phyloP scores from a whole-genome alignment of 2,888 invertebrate genomes.

The Macrophya annulata region DNA sequence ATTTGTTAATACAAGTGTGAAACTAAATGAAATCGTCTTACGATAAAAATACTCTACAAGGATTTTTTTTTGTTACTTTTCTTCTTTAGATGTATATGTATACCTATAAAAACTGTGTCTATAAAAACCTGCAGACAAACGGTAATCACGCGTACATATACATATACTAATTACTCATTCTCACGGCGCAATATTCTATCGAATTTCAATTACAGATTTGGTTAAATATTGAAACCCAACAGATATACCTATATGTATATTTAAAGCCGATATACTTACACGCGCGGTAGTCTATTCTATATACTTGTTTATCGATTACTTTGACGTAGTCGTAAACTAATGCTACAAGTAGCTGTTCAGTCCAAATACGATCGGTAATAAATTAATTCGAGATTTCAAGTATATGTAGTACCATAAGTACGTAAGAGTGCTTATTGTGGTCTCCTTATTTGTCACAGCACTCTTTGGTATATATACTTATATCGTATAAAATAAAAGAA shows the following conservation, averaged over 20 bases:
- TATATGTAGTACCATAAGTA: background rate
- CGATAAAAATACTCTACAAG: background rate
- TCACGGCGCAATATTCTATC: background rate
- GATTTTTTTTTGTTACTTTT: background rate
- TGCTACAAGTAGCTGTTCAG: background rate
- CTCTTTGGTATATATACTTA: background rate
- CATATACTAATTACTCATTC: background rate
- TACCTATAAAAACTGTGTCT: background rate
- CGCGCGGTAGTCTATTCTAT: background rate
- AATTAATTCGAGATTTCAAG: constrained; percentile 15
- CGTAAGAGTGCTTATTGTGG: background rate
- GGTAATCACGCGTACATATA: background rate
- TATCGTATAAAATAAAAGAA: background rate
- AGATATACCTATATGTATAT: background rate
- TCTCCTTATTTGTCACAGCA: background rate
- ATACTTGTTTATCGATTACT: constrained; percentile 25
- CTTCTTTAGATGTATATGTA: no score
- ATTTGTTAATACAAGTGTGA: background rate
- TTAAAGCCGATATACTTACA: background rate
- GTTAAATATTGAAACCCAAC: constrained; percentile 4
- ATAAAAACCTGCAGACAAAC: background rate
- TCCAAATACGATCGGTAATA: background rate
- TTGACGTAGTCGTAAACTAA: background rate
- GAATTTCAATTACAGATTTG: background rate
- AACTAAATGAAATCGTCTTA: background rate